Evolutionary conservation across 2,797 vertebrate genomes (phyloP).

Genomic region (Meriones psammophilus): DNA sequence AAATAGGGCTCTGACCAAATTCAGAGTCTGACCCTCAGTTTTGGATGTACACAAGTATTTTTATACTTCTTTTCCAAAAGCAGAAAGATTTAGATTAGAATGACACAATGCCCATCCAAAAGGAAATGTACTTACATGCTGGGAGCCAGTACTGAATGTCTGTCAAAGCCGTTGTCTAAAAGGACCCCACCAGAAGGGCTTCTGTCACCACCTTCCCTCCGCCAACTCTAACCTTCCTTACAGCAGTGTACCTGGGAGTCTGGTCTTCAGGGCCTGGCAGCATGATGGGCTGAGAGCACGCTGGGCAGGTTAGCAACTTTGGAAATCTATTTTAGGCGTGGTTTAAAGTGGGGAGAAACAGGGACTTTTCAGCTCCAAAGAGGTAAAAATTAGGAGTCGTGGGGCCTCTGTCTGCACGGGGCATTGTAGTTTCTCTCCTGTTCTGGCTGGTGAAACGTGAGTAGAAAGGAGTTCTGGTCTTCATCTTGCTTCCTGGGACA

Average conservation of each 20-base stretch:
- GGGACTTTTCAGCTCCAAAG: background rate
- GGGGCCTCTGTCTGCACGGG: conserved; percentile 2
- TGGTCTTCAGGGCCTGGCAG: background rate
- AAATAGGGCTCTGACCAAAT: conserved; percentile 39
- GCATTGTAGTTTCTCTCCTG: conserved; percentile 4
- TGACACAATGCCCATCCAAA: background rate
- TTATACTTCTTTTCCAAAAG: conserved; percentile 62
- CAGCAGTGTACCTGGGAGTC: background rate
- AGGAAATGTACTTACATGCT: conserved; percentile 33
- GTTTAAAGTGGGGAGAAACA: background rate
- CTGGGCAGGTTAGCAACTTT: no score
- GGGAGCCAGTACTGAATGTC: conserved; percentile 62
- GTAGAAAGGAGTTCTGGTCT: conserved; percentile 46
- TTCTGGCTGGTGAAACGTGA: background rate
- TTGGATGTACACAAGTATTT: conserved; percentile 60
- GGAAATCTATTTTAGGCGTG: background rate
- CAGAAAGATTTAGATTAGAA: conserved; percentile 6
- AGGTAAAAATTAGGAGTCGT: background rate
- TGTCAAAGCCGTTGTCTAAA: conserved; percentile 51
- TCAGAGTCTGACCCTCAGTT: conserved; percentile 23
- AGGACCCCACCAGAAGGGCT: background rate
- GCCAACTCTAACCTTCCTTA: background rate
- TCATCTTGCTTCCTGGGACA: conserved; percentile 67
- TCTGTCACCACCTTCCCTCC: background rate
- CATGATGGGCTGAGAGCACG: no score